A percentile compares a stretch with the other conserved stretches of the same genome.
These are phyloP conservation scores for Drosophila lini DNA, from an alignment of 1,140 invertebrate genomes.

Conservation along the genomic window DNA sequence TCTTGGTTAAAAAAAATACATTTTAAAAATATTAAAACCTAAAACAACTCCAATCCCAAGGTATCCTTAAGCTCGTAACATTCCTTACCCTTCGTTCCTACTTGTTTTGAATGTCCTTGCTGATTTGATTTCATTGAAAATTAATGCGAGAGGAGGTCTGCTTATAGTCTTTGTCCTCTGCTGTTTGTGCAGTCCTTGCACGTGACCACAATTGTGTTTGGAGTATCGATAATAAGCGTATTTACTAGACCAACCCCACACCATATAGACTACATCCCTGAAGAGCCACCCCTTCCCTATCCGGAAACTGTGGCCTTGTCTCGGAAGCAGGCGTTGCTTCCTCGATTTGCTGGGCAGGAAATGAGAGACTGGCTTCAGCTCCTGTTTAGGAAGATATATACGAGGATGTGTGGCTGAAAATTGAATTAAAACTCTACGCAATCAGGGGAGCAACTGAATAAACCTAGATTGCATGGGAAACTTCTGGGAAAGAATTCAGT, in stretches of 20 bases:
- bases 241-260: constrained; percentile 50
- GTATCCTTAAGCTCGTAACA: not conserved
- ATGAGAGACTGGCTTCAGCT: constrained; percentile 51
- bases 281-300: constrained; percentile 18
- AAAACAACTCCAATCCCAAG: not conserved
- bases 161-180: constrained; percentile 23
- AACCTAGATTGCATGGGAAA: constrained; percentile 47
- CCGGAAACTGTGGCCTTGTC: constrained; percentile 74
- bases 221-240: constrained; percentile 84
- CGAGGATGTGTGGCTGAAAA: constrained; percentile 47
- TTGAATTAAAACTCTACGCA: constrained; percentile 74
- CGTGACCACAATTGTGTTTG: constrained; percentile 84
- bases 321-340: constrained; percentile 72
- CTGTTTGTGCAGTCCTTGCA: constrained; percentile 51
- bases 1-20: not conserved
- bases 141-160: constrained; percentile 70
- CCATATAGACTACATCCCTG: constrained; percentile 2
- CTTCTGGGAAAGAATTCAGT: constrained; percentile 8
- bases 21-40: not conserved
- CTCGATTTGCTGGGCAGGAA: constrained; percentile 48
- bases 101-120: constrained; percentile 63
- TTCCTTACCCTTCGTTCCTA: not conserved
- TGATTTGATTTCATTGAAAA: constrained; percentile 78
- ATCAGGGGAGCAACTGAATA: constrained; percentile 57
- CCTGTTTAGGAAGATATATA: not conserved